Evolutionary conservation across 2,888 invertebrate species (phyloP).

Genomic region (Eretmocerus hayati): DNA sequence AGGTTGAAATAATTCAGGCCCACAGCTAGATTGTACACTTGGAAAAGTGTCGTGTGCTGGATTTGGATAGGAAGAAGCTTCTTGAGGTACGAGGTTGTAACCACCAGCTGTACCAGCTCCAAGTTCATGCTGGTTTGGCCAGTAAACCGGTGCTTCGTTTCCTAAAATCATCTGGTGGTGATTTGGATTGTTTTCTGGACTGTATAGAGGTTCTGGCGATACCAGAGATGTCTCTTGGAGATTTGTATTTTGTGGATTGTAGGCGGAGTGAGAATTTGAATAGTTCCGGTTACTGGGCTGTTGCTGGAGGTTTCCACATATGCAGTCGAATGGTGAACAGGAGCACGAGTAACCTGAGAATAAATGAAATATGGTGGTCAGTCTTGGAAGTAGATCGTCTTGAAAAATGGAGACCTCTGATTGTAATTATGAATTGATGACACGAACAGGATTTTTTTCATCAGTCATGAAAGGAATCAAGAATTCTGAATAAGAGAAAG

Average conservation of each 20-base stretch:
- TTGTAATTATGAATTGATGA: too few relatives aligned
- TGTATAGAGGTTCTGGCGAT: constrained; percentile 5
- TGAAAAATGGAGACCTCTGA: too few relatives aligned
- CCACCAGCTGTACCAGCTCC: too few relatives aligned
- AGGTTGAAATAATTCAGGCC: constrained; percentile 67
- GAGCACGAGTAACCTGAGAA: constrained; percentile 62
- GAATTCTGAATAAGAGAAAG: not conserved
- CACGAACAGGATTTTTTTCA: too few relatives aligned
- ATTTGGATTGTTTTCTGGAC: constrained; percentile 14
- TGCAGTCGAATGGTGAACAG: constrained; percentile 69
- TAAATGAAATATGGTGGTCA: constrained; percentile 48
- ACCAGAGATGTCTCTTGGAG: too few relatives aligned
- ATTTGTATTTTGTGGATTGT: not conserved
- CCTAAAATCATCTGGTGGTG: constrained; percentile 13
- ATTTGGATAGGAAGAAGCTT: constrained; percentile 11
- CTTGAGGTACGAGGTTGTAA: constrained; percentile 11
- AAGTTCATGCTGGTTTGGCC: not conserved
- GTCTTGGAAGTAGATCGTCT: too few relatives aligned
- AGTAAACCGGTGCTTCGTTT: constrained; percentile 2
- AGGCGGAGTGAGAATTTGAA: too few relatives aligned
- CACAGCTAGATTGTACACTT: constrained; percentile 49
- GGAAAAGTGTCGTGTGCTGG: constrained; percentile 47
- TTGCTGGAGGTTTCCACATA: constrained; percentile 50
- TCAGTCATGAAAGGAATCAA: not conserved
- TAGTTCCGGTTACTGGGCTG: constrained; percentile 1